Evolutionary conservation across 2,888 invertebrate species (phyloP).

Genomic region (Phragmatobia fuliginosa): DNA sequence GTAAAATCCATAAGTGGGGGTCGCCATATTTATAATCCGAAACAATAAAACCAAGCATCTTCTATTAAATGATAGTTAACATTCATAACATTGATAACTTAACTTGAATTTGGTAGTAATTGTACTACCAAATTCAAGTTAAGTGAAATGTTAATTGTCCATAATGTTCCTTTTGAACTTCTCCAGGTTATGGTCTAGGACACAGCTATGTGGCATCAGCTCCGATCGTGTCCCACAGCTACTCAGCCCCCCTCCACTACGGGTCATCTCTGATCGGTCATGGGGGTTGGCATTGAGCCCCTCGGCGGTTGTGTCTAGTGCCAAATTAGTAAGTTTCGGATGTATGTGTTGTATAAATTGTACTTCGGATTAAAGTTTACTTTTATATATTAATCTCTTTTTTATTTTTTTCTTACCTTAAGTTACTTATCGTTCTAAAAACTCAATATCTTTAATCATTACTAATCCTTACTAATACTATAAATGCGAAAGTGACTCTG

Average conservation of each 20-base stretch:
- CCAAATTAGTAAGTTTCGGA: constrained; percentile 62
- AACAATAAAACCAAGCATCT: no score
- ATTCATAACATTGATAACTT: no score
- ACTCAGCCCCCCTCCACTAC: constrained; percentile 46
- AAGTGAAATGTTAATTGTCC: neutral
- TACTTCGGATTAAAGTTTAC: constrained; percentile 23
- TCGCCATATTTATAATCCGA: no score
- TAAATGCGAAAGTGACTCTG: no score
- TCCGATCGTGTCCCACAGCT: constrained; percentile 52
- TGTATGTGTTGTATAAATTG: constrained; percentile 15
- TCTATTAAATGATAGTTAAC: no score
- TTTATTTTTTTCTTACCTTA: neutral
- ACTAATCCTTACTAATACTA: no score
- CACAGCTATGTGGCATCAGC: constrained; percentile 49
- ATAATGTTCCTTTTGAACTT: neutral
- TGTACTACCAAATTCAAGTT: no score
- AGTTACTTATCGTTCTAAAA: neutral
- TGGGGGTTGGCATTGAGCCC: constrained; percentile 67
- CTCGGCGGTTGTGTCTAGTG: constrained; percentile 55
- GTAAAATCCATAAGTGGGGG: no score
- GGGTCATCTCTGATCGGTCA: constrained; percentile 62
- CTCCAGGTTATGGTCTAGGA: constrained; percentile 41
- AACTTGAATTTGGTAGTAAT: no score
- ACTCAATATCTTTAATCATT: neutral
- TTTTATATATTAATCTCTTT: neutral